Conservation (phyloP, 2,797 vertebrate genomes). For the Lemur catta region DNA sequence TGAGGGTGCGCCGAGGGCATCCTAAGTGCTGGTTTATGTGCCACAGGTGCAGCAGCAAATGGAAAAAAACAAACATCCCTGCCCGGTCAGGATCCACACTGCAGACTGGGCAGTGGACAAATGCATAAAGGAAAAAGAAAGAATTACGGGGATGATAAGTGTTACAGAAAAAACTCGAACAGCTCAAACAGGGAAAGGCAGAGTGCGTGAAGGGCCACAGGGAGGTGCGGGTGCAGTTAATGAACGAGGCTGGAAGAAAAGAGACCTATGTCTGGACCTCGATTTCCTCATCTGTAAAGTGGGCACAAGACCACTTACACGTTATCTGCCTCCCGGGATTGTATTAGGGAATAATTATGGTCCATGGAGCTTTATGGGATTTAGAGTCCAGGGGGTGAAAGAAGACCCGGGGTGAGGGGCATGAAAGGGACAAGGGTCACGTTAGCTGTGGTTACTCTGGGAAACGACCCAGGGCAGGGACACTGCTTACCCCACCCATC, state of each 20-base stretch:
- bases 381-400: neutral
- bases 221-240: no score
- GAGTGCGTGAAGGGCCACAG: fast-evolving
- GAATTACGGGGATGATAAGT: neutral
- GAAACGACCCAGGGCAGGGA: neutral
- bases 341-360: neutral
- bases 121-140: neutral
- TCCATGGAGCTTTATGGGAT: neutral
- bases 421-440: neutral
- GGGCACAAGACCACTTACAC: neutral
- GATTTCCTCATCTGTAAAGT: neutral
- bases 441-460: neutral
- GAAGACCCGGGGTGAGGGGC: neutral
- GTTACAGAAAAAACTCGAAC: neutral
- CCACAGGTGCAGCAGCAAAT: fast-evolving
- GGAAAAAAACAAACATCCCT: neutral
- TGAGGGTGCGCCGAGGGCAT: neutral
- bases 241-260: neutral
- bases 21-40: neutral
- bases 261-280: neutral
- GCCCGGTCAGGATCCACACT: neutral
- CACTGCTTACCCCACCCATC: no score
- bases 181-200: neutral
- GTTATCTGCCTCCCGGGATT: neutral
- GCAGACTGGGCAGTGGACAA: neutral